Base-by-base conservation (phyloP, 2,113 vertebrate genomes). In the Aldabrachelys gigantea region DNA sequence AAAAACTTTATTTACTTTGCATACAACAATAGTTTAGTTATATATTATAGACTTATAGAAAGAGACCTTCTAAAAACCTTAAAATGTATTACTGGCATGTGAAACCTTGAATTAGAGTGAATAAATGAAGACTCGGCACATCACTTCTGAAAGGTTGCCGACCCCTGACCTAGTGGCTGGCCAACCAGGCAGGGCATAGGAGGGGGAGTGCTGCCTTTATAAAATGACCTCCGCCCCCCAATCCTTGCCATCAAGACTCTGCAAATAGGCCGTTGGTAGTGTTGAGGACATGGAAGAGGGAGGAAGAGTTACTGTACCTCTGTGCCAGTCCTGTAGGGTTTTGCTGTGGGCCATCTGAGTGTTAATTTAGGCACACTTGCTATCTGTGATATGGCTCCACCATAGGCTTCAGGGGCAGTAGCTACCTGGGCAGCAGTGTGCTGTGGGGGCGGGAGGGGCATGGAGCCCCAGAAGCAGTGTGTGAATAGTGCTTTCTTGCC, bases 211-310 rank as follows among this genome's bases (percentile, higher is more conserved):
- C 65, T 72, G 35, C 17, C 31, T 69, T 69, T n/a, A 69, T 38
- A 38, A 8, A 8, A 38, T 69, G 35, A 10, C 12, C 5, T 13
- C 25, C 47, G 47, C 57, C 25, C 56, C 25, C 56, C 27, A 6
- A 29, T 59, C 12, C 57, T 59, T 59, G 27, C 57, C 27, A 13
- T 59, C 12, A 59, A 41, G 85, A 29, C 52, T 4, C 13, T 19
- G 38, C 6, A 0, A 4, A 41, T 50, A 22, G 44, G 53, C 14
- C 4, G 56, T 38, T 24, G 78, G 80, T 8, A 59, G 31, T 0
- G 0, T 1, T 0, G 53, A 56, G 31, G 12, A 12, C n/a, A 0
- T 5, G 27, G 31, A 69, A 35, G n/a, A 69, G 35, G 35, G 62
- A 69, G 62, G 21, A n/a, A 69, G 86, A 7, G 35, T 38, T 80